phyloP scores from a whole-genome alignment of 2,797 vertebrate genomes.

The Spea hammondii region DNA sequence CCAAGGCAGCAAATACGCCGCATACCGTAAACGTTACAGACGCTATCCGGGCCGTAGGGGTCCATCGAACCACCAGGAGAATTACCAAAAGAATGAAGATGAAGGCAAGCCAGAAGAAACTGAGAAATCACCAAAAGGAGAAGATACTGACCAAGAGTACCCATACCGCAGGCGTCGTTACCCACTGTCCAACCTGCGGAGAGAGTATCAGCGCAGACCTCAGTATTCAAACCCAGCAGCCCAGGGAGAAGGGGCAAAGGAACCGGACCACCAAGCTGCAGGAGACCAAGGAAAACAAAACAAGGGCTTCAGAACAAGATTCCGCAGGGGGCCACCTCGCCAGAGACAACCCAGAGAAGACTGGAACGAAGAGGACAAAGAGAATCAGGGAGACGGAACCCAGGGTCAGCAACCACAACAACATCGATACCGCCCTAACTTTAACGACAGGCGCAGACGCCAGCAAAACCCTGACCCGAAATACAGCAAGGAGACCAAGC shows the following conservation, averaged over 20 bases:
- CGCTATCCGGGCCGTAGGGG: slow-evolving; percentile 92
- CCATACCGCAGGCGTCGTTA: slow-evolving; percentile 91
- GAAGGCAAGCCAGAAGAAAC: slow-evolving; percentile 88
- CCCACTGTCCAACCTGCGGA: slow-evolving; percentile 90
- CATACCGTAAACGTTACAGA: slow-evolving; percentile 96
- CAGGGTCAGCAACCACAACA: too few relatives aligned
- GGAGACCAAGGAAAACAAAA: too few relatives aligned
- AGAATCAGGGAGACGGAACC: too few relatives aligned
- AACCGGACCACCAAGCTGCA: too few relatives aligned
- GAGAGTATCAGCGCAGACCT: slow-evolving; percentile 88
- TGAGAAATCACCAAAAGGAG: slow-evolving; percentile 87
- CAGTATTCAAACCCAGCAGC: slow-evolving; percentile 86
- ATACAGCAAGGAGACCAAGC: too few relatives aligned
- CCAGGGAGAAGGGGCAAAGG: slow-evolving; percentile 89
- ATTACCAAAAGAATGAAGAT: slow-evolving; percentile 93
- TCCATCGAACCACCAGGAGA: slow-evolving; percentile 91
- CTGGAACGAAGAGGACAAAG: too few relatives aligned
- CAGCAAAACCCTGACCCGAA: too few relatives aligned
- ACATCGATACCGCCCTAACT: too few relatives aligned
- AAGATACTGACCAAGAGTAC: slow-evolving; percentile 84
- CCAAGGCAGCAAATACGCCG: slow-evolving; percentile 98
- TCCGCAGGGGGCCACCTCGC: too few relatives aligned
- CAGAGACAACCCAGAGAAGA: too few relatives aligned
- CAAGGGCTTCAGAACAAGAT: too few relatives aligned
- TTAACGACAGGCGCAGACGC: too few relatives aligned